Conservation (phyloP, 2,797 vertebrate species). For the Dallia pectoralis region DNA sequence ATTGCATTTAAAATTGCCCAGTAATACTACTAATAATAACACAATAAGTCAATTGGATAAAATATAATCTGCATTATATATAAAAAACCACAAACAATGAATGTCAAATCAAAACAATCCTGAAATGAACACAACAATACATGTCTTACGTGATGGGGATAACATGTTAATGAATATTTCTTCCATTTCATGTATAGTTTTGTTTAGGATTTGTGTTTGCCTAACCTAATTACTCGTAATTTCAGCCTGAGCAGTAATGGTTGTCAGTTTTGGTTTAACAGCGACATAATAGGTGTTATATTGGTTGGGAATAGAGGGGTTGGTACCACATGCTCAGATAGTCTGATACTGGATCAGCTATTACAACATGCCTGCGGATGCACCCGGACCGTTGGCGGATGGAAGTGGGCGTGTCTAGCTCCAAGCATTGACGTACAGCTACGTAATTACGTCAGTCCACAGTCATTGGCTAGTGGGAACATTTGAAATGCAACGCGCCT, state of each 20-base stretch:
- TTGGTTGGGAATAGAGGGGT: too few species aligned
- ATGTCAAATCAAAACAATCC: not conserved
- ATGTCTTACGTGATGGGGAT: not conserved
- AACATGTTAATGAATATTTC: not conserved
- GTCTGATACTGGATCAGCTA: not conserved
- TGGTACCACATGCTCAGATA: not conserved
- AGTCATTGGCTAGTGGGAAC: conserved; percentile 71
- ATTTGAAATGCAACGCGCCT: conserved; percentile 74
- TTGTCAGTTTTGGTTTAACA: too few species aligned
- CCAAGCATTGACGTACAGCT: not conserved
- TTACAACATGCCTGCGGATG: not conserved
- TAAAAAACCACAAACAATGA: not conserved
- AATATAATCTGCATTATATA: not conserved
- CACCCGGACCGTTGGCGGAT: not conserved
- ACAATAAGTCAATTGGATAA: not conserved
- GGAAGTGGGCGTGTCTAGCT: too few species aligned
- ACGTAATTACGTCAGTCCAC: conserved; percentile 1
- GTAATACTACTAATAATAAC: not conserved
- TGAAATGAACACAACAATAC: not conserved
- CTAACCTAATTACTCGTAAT: too few species aligned
- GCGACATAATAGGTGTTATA: too few species aligned
- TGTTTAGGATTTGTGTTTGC: too few species aligned
- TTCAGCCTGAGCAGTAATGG: too few species aligned
- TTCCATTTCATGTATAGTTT: too few species aligned
- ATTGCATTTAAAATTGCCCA: not conserved